Percentiles rank a stretch among this genome's conserved stretches.
Evolutionary conservation across 2,888 invertebrate species (phyloP).

Genomic region (Acronicta psi): DNA sequence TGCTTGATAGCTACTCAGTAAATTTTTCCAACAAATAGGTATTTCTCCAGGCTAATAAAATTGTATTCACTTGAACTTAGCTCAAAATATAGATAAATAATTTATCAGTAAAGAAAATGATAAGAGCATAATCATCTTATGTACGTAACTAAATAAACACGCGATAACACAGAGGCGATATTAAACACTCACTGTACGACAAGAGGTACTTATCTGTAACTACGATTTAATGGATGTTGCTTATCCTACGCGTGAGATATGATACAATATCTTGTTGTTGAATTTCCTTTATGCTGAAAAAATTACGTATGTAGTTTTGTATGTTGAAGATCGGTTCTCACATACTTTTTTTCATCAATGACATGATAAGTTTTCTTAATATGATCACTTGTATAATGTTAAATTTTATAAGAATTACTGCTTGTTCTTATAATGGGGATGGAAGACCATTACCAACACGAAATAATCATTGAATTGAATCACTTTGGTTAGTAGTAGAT

Average conservation of each 20-base stretch:
- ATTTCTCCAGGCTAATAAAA: too few species aligned
- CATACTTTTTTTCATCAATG: too few species aligned
- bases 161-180: slow-evolving; percentile 25
- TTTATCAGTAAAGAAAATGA: neutral
- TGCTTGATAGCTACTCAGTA: too few species aligned
- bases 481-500: too few species aligned
- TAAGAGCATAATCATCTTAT: neutral
- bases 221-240: slow-evolving; percentile 49
- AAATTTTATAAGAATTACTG: too few species aligned
- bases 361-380: too few species aligned
- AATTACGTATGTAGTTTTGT: neutral
- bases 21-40: too few species aligned
- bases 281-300: slow-evolving; percentile 12
- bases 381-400: too few species aligned
- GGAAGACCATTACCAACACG: too few species aligned
- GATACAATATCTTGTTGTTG: slow-evolving; percentile 3
- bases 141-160: neutral
- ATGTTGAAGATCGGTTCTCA: neutral
- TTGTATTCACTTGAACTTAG: too few species aligned
- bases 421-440: too few species aligned
- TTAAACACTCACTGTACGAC: slow-evolving; percentile 21
- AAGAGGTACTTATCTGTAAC: slow-evolving; percentile 49
- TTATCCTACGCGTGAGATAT: slow-evolving; percentile 40
- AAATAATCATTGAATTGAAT: too few species aligned
- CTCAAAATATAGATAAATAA: neutral